Base-by-base conservation (phyloP, 2,113 vertebrate species). In the Ceyx margarethae region DNA sequence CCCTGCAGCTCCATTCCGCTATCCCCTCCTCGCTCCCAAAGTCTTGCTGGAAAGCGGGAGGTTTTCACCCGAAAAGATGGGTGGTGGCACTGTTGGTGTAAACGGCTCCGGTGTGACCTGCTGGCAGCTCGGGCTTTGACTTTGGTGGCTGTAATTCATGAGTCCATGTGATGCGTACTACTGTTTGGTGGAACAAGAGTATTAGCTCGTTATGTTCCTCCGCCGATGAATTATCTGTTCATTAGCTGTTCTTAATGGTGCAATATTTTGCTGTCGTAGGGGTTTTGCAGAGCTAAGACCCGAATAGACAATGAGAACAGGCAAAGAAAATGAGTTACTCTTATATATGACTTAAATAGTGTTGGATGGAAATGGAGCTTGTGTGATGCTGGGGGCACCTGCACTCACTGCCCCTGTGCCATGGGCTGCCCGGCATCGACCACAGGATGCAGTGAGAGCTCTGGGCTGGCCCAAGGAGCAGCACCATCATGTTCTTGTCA, bases 1-100 rank as follows among this genome's bases (percentile, higher is more conserved):
- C 61, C 69, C 20, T 0, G 0, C 0, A 5, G 28, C 62, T 37
- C 76, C 2, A 0, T 18, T 42, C 28, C 46, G 0, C 16, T 73
- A 6, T 0, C 45, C 25, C 62, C 40, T 67, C 62, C 57, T 65
- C 0, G 1, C 10, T 35, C 17, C 2, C 43, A 2, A 72, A 26
- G 10, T 6, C 15, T 57, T 28, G 20, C 42, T 1, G 2, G 28
- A 20, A 85, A 51, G 7, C 0, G 13, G 11, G 13, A 11, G 11
- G 2, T 83, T 77, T 48, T 17, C 86, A 53, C 81, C 40, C 2
- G 0, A 29, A 71, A 56, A 19, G 23, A 0, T 2, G 23, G 15
- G 16, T 2, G 3, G 1, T 19, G 73, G 37, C 28, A 23, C 7
- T 8, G 54, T 28, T 10, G 45, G 72, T 50, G n/a, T 3, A 1